A percentile compares a stretch with the other conserved stretches of the same genome.
phyloP scores from a whole-genome alignment of 2,888 invertebrate genomes.

The Orchesellides sinensis region DNA sequence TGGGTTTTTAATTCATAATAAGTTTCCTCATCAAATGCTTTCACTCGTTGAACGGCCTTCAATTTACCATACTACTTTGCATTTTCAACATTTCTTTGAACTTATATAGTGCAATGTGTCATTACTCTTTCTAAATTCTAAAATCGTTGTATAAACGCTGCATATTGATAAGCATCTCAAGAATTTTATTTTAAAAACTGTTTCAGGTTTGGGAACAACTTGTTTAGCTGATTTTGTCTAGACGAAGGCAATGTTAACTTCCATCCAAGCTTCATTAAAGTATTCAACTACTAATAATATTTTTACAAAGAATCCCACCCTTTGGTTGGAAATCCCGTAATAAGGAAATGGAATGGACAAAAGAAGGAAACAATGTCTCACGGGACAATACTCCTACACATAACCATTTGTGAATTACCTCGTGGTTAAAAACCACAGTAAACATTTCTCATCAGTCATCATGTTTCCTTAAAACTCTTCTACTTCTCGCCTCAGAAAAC shows the following conservation, averaged over 20 bases:
- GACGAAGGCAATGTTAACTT: constrained; percentile 13
- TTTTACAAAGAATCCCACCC: background rate
- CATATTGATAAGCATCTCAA: background rate
- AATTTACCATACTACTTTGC: too few species aligned
- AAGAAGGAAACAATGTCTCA: background rate
- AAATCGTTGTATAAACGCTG: too few species aligned
- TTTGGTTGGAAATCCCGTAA: constrained; percentile 27
- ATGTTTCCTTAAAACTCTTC: constrained; percentile 11
- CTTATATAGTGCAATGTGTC: background rate
- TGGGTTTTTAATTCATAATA: too few species aligned
- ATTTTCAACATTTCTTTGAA: background rate
- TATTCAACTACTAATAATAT: background rate
- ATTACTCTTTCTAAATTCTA: too few species aligned
- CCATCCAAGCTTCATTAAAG: background rate
- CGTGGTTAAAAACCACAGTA: constrained; percentile 27
- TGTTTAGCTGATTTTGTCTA: constrained; percentile 11
- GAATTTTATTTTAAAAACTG: background rate
- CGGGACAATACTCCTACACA: constrained; percentile 2
- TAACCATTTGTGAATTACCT: constrained; percentile 13
- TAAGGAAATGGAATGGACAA: constrained; percentile 48
- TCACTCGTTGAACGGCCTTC: too few species aligned
- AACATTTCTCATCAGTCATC: background rate
- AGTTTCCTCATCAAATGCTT: too few species aligned
- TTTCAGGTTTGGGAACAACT: background rate
- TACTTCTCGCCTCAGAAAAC: constrained; percentile 1